These are phyloP conservation scores for Oasisia sp. DNA, from an alignment of 2,888 invertebrate genomes.

Conservation along the genomic window DNA sequence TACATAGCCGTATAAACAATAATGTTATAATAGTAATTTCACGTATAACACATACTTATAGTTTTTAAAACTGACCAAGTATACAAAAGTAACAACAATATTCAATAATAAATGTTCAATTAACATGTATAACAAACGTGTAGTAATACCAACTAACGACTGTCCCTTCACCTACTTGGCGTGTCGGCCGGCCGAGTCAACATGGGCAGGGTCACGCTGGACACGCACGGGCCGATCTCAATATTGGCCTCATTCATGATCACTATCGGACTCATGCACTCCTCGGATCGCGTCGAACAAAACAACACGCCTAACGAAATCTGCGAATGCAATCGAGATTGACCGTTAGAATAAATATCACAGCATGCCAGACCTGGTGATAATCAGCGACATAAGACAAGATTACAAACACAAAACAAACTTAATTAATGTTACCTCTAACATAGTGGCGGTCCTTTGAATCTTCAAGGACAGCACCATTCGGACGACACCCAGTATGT, in stretches of 20 bases:
- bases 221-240: background rate
- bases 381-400: no score
- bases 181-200: background rate
- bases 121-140: no score
- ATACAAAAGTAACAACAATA: no score
- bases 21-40: no score
- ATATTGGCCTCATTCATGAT: background rate
- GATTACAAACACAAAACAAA: no score
- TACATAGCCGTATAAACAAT: no score
- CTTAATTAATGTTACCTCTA: background rate
- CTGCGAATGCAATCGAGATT: background rate
- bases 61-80: no score
- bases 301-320: background rate
- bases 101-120: no score
- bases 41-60: no score
- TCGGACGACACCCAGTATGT: background rate
- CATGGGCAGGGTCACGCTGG: background rate
- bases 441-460: background rate
- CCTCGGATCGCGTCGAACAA: background rate
- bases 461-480: background rate
- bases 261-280: background rate
- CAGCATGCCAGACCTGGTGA: no score
- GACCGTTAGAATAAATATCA: background rate
- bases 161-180: background rate
- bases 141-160: no score